phyloP scores from a whole-genome alignment of 2,797 vertebrate species.

The Myiotriccus ornatus region DNA sequence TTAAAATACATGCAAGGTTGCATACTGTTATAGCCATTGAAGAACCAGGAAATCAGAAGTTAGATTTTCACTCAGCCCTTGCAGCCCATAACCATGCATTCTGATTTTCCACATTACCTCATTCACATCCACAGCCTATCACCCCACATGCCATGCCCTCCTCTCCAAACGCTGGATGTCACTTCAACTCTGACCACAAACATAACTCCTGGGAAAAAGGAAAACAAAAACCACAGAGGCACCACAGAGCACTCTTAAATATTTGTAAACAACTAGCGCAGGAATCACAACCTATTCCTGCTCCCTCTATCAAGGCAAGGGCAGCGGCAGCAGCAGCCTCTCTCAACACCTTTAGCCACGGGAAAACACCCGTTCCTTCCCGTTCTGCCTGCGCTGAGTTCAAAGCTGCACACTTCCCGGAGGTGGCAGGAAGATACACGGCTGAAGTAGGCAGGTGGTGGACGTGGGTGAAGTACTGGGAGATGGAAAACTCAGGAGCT shows the following conservation, averaged over 20 bases:
- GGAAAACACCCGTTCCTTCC: background rate
- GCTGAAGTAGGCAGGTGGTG: background rate
- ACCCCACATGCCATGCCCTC: background rate
- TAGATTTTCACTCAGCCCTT: conserved; percentile 2
- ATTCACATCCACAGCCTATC: background rate
- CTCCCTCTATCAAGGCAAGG: background rate
- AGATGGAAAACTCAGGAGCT: background rate
- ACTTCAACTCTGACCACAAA: conserved; percentile 33
- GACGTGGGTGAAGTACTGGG: background rate
- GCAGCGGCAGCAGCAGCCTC: background rate
- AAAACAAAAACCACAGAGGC: background rate
- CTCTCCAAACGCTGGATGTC: background rate
- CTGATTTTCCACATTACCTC: conserved; percentile 15
- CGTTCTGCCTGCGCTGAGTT: background rate
- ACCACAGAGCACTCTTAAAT: background rate
- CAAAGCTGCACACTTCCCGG: background rate
- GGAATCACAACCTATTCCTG: background rate
- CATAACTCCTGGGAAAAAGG: background rate
- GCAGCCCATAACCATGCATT: background rate
- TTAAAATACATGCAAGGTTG: background rate
- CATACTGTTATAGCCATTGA: background rate
- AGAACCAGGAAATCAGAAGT: conserved; percentile 7
- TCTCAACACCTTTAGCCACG: background rate
- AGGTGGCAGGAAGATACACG: background rate
- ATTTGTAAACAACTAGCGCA: background rate